Percentiles rank a stretch among this genome's conserved stretches.
phyloP scores from a whole-genome alignment of 2,113 vertebrate genomes.

The Thermophis baileyi region DNA sequence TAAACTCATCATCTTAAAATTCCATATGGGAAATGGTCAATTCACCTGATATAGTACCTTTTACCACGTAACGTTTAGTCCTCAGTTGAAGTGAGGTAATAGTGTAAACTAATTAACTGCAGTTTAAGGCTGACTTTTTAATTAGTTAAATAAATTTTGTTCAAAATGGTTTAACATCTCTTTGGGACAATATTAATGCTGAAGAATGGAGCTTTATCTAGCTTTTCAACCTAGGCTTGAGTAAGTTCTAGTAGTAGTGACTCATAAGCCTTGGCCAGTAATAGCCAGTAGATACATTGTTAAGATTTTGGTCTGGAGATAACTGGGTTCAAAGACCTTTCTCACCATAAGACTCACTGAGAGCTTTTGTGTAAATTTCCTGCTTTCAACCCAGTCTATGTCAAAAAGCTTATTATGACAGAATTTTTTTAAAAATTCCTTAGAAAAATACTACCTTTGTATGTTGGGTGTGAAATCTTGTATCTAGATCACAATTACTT shows the following conservation, averaged over 20 bases:
- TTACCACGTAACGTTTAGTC: conserved; percentile 59
- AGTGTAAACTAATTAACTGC: conserved; percentile 74
- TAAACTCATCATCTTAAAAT: conserved; percentile 83
- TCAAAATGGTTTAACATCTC: conserved; percentile 75
- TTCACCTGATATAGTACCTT: conserved; percentile 73
- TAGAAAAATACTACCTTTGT: background rate
- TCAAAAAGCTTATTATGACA: background rate
- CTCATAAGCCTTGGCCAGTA: conserved; percentile 34
- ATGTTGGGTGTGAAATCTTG: background rate
- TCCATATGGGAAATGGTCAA: conserved; percentile 68
- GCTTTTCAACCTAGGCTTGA: background rate
- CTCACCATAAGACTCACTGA: background rate
- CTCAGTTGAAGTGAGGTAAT: conserved; percentile 69
- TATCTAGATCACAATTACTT: background rate
- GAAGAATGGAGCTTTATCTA: conserved; percentile 68
- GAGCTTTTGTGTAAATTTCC: background rate
- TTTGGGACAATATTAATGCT: conserved; percentile 72
- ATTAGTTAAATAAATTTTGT: conserved; percentile 75
- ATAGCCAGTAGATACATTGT: background rate
- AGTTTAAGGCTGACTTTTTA: conserved; percentile 75
- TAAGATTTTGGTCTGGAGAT: background rate
- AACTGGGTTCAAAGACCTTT: conserved; percentile 16
- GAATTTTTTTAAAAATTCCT: no score
- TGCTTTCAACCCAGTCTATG: conserved; percentile 15
- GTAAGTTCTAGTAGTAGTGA: conserved; percentile 58